These are phyloP conservation scores for Phytoseiulus persimilis DNA, from an alignment of 2,888 invertebrate genomes.

Conservation along the genomic window DNA sequence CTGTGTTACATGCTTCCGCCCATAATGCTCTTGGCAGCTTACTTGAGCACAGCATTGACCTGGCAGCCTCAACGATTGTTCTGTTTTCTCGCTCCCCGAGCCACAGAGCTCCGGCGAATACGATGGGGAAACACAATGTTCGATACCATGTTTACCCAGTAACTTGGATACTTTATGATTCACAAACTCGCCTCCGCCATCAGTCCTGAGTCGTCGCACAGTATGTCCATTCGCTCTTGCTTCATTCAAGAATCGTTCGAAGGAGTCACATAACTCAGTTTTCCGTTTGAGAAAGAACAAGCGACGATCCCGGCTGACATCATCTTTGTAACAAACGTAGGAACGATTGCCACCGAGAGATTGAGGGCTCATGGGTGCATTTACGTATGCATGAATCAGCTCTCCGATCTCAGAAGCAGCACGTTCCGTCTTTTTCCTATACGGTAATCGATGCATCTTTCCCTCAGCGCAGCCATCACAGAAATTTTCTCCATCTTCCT, in stretches of 20 bases:
- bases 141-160: neutral
- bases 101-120: neutral
- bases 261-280: slow-evolving; percentile 22
- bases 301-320: slow-evolving; percentile 26
- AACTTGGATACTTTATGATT: neutral
- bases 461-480: neutral
- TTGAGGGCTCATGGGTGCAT: slow-evolving; percentile 39
- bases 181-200: neutral
- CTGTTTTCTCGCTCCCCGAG: neutral
- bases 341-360: slow-evolving; percentile 39
- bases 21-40: neutral
- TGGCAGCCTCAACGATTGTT: neutral
- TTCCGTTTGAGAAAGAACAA: slow-evolving; percentile 38
- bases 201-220: neutral
- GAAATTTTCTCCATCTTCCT: neutral
- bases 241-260: neutral
- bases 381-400: slow-evolving; percentile 40
- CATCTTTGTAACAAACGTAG: slow-evolving; percentile 41
- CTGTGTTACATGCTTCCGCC: slow-evolving; percentile 23
- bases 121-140: neutral
- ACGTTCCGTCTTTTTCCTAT: neutral
- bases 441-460: neutral
- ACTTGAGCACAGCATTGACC: neutral
- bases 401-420: neutral
- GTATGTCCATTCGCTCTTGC: neutral